Base-by-base conservation (phyloP, 2,888 invertebrate species). In the Yponomeuta malinellus region DNA sequence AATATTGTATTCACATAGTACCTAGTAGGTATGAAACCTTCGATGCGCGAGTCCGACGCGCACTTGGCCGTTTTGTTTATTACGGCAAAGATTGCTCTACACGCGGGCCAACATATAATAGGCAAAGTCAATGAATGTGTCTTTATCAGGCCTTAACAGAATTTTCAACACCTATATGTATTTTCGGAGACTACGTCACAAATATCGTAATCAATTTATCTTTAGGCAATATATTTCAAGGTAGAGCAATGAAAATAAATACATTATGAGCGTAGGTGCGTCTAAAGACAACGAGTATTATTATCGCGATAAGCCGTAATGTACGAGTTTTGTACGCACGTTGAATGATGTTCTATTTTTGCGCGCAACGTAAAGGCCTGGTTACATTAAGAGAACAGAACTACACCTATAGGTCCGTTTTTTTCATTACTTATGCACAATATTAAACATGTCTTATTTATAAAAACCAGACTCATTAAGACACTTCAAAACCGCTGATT, bases 331-430 rank as follows among this genome's bases (percentile, higher is more conserved):
- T 87, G 85, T 88, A 76, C 78, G 78, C 79, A 79, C 87, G 85
- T 87, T 87, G 88, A 90, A 86, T 88, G 83, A 88, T 89, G 85
- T 83, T 89, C 86, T 88, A 87, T 85, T 89, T 87, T 88, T 86
- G 88, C 85, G 81, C 80, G 75, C 75, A 79, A 79, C 79, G 75
- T 37, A 67, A 67, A n/a, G 43, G 67, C n/a, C 33, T 67, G 67
- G 37, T 78, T 81, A 82, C 29, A 8, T 64, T 31, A 5, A 29
- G 31, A 64, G 64, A 23, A 64, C 8, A 43, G 9, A 43, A 43
- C 43, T 43, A 43, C 43, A 43, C 43, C 43, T 3, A 43, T 43
- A 43, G 1, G 6, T 43, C 43, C 8, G 43, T 43, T 43, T 8
- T 8, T 43, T 33, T 4, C 33, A 33, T 33, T 23, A 23, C 23